Evolutionary conservation across 2,888 invertebrate species (phyloP).

Genomic region (Hoplodrina ambigua): DNA sequence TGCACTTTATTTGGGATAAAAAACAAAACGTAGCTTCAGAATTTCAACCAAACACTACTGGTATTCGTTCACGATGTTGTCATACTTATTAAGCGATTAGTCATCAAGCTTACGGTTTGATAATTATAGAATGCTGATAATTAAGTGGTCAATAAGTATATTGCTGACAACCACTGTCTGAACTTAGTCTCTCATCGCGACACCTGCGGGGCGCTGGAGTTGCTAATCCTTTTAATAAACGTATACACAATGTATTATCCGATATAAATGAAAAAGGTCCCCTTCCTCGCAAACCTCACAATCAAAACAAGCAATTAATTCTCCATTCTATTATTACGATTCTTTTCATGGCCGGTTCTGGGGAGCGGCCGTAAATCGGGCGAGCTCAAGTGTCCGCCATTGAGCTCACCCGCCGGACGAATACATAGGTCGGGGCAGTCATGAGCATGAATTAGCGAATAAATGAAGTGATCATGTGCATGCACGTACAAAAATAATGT

Average conservation of each 20-base stretch:
- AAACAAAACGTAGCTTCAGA: too few species aligned
- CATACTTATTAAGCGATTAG: too few species aligned
- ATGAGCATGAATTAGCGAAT: not conserved
- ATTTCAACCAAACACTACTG: too few species aligned
- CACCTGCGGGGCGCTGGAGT: not conserved
- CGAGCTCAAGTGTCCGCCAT: constrained; percentile 28
- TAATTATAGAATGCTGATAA: not conserved
- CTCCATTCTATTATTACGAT: constrained; percentile 33
- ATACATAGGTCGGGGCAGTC: constrained; percentile 20
- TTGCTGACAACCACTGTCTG: not conserved
- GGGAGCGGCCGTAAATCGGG: constrained; percentile 25
- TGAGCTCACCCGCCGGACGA: not conserved
- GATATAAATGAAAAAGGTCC: not conserved
- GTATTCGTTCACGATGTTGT: too few species aligned
- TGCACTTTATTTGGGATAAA: too few species aligned
- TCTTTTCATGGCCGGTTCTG: constrained; percentile 21
- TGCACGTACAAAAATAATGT: not conserved
- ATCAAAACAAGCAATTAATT: constrained; percentile 46
- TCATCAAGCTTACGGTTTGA: too few species aligned
- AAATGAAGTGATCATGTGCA: constrained; percentile 19
- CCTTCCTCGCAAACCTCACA: not conserved
- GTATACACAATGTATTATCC: not conserved
- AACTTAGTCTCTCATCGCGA: not conserved
- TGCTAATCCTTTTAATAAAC: not conserved
- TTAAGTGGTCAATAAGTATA: not conserved